Evolutionary conservation across 2,113 vertebrate species (phyloP).

Genomic region (Addax nasomaculatus): DNA sequence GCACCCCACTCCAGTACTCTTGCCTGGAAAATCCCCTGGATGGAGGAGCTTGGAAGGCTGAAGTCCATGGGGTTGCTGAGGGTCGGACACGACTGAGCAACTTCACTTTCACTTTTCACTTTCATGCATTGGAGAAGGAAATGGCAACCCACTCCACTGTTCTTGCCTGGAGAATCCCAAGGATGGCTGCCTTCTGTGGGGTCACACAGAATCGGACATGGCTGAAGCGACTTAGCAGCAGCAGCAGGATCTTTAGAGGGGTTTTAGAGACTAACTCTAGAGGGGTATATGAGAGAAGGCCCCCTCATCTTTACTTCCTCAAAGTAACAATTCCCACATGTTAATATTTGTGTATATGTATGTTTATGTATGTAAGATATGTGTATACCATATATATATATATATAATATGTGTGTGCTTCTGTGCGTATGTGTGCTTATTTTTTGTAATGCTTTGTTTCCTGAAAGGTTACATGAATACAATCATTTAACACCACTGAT

Average conservation of each 20-base stretch:
- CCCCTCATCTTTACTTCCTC: not conserved
- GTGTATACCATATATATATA: not conserved
- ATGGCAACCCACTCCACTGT: no score
- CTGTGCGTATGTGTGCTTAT: not conserved
- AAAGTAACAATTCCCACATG: not conserved
- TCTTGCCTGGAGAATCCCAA: no score
- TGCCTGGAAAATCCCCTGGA: no score
- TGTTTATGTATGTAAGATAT: not conserved
- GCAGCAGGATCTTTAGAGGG: not conserved
- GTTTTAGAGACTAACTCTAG: not conserved
- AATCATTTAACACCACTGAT: not conserved
- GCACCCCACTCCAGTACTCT: no score
- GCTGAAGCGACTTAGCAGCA: no score
- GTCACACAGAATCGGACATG: accelerated
- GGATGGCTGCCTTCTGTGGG: no score
- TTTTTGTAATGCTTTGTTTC: not conserved
- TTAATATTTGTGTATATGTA: not conserved
- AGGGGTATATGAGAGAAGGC: not conserved
- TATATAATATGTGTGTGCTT: not conserved
- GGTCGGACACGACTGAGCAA: accelerated
- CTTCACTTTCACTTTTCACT: no score
- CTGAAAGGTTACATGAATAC: not conserved
- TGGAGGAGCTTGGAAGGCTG: no score
- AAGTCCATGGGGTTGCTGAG: no score
- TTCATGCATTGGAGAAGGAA: no score